Evolutionary conservation across 2,888 invertebrate species (phyloP).

Genomic region (Drosophila antonietae): DNA sequence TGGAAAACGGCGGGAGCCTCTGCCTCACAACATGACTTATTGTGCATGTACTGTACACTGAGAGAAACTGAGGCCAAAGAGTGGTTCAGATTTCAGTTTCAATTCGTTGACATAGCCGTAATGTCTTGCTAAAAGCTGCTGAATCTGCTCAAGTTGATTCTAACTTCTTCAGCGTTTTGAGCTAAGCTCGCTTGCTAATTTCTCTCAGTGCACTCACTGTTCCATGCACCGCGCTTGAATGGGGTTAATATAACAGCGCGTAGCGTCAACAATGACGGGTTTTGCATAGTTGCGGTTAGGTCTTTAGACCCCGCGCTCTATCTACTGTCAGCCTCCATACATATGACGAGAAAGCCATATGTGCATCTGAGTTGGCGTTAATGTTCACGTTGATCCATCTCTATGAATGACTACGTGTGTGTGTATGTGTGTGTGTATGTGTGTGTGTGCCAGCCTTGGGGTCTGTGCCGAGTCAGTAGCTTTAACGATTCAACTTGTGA

Average conservation of each 20-base stretch:
- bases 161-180: not conserved
- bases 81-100: not conserved
- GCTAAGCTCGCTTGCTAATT: not conserved
- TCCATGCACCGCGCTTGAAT: conserved; percentile 53
- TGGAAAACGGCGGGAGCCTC: conserved; percentile 2
- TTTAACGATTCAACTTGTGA: conserved; percentile 63
- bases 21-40: conserved; percentile 7
- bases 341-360: conserved; percentile 48
- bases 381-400: conserved; percentile 45
- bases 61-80: not conserved
- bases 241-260: conserved; percentile 74
- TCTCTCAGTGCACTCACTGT: not conserved
- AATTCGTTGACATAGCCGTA: not conserved
- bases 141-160: not conserved
- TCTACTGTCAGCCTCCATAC: conserved; percentile 23
- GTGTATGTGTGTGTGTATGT: not conserved
- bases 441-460: conserved; percentile 65
- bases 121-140: not conserved
- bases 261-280: conserved; percentile 36
- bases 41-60: conserved; percentile 11
- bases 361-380: conserved; percentile 43
- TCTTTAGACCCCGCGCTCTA: conserved; percentile 40
- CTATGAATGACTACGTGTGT: not conserved
- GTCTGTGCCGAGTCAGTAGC: conserved; percentile 60
- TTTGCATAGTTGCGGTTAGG: conserved; percentile 70